phyloP scores from a whole-genome alignment of 2,888 invertebrate species.

The Andrena bucephala region DNA sequence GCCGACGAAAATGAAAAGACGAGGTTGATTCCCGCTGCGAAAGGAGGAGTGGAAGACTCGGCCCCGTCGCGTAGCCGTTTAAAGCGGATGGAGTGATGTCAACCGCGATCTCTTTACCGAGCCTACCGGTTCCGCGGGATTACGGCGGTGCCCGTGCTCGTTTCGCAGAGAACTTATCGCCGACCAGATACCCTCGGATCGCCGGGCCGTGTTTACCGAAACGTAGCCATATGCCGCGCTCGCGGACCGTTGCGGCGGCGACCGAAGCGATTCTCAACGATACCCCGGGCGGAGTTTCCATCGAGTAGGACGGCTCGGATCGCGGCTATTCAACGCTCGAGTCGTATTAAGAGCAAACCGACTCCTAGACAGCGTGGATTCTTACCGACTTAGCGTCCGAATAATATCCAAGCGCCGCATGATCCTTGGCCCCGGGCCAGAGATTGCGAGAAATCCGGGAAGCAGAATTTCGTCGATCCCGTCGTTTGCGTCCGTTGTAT shows the following conservation, averaged over 20 bases:
- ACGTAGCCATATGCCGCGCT: neutral
- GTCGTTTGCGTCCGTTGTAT: neutral
- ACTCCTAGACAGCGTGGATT: too few species aligned
- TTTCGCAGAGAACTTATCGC: neutral
- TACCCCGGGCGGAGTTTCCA: neutral
- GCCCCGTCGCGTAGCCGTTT: conserved; percentile 43
- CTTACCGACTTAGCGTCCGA: neutral
- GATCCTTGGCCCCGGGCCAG: neutral
- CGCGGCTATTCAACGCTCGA: too few species aligned
- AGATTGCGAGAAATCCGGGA: neutral
- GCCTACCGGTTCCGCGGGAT: neutral
- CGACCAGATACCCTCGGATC: neutral
- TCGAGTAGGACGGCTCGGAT: neutral
- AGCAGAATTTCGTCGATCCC: neutral
- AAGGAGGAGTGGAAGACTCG: conserved; percentile 29
- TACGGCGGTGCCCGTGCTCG: neutral
- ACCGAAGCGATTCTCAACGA: neutral
- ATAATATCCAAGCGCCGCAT: neutral
- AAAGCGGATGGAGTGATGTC: conserved; percentile 57
- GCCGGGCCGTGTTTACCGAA: conserved; percentile 1
- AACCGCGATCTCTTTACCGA: conserved; percentile 11
- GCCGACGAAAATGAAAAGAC: too few species aligned
- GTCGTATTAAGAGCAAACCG: too few species aligned
- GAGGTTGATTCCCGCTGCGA: conserved; percentile 23
- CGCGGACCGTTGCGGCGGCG: neutral